Base-by-base conservation (phyloP, 1,140 invertebrate genomes). In the Pissodes strobi region DNA sequence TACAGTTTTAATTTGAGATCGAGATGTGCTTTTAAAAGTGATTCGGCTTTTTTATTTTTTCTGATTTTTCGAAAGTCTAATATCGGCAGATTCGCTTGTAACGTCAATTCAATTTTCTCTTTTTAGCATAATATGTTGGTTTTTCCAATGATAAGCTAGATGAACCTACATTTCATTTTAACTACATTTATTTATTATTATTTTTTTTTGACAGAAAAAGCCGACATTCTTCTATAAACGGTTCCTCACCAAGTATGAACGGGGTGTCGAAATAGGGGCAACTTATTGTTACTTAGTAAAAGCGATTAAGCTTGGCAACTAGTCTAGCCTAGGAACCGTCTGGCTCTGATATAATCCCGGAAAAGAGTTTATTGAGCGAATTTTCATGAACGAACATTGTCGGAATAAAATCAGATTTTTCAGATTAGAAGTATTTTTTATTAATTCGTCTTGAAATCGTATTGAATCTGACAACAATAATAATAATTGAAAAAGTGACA, bases 251-350 rank as follows among this genome's bases (percentile, higher is more conserved):
- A 15, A 45, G 39, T 41, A 41, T 57, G 15, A 61, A 61, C 15
- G 48, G 58, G 17, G 13, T 61, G 22, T 51, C 58, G 1, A 61
- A 61, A 61, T 61, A 61, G 37, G 58, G 34, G 22, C 45, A 51
- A 41, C 58, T 51, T 39, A 34, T 59, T 17, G 10, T 48, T 48
- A 48, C 22, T 48, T 19, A 59, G n/a, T 19, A 45, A 27, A 48
- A 48, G 19, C n/a, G 15, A 46, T 22, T 27, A 4, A 48, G 27
- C 43, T 59, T 12, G 17, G 15, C 34, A 53, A 53, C 51, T 38
- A 53, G 51, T 21, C 51, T 12, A 38, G 17, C 19, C 18, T 21
- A 19, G 34, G 34, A 45, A 39, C 13, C 9, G n/a, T 1, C 4
- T 51, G 9, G 17, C 9, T 21, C 4, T 48, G 17, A 17, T 8